Percentiles rank a stretch among this genome's conserved stretches.
Evolutionary conservation across 2,888 invertebrate species (phyloP).

Genomic region (Trisateles emortualis): DNA sequence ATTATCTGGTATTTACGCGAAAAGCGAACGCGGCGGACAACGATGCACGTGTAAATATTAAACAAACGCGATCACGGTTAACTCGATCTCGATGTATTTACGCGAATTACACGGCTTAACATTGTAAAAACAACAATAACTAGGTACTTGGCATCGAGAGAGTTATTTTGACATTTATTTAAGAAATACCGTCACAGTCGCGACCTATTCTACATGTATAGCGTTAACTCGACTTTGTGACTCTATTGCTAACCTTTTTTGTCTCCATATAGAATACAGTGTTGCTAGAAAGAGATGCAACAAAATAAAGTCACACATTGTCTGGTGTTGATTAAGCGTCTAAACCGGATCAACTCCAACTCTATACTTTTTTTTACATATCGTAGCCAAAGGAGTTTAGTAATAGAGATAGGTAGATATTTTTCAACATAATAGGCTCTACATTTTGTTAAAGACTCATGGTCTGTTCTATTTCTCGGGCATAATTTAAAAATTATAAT

Average conservation of each 20-base stretch:
- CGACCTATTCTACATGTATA: constrained; percentile 23
- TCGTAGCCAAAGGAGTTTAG: constrained; percentile 21
- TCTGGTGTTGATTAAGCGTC: constrained; percentile 13
- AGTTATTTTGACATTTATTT: constrained; percentile 72
- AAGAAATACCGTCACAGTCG: constrained; percentile 46
- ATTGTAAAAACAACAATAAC: constrained; percentile 73
- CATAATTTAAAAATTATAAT: too few relatives aligned
- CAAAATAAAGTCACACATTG: neutral
- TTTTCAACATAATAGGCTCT: too few relatives aligned
- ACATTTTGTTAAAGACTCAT: too few relatives aligned
- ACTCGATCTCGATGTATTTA: constrained; percentile 73
- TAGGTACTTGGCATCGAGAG: constrained; percentile 81
- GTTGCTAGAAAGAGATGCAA: constrained; percentile 24
- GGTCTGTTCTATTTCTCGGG: too few relatives aligned
- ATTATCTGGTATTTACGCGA: constrained; percentile 52
- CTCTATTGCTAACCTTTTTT: constrained; percentile 8
- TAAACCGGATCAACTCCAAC: constrained; percentile 28
- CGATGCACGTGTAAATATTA: constrained; percentile 34
- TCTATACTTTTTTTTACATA: constrained; percentile 12
- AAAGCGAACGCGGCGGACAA: constrained; percentile 40
- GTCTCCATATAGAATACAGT: fast-evolving
- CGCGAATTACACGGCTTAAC: constrained; percentile 52
- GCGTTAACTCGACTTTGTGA: constrained; percentile 13
- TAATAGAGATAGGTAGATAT: too few relatives aligned
- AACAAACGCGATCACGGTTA: constrained; percentile 54